Evolutionary conservation across 2,113 vertebrate genomes (phyloP).

Genomic region (Onychorhynchus coronatus): DNA sequence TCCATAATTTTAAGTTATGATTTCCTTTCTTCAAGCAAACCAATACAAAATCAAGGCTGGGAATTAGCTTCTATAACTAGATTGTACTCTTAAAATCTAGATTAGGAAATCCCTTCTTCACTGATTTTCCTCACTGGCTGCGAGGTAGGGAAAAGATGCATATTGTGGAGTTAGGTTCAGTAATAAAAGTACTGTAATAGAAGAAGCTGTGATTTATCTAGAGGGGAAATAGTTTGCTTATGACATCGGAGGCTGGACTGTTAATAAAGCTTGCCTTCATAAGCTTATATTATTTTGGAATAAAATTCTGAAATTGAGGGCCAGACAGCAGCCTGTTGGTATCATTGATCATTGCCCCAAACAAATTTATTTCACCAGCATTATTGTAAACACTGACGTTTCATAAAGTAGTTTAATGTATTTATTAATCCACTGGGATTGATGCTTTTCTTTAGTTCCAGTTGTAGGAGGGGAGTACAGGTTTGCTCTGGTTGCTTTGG

Average conservation of each 20-base stretch:
- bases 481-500: background rate
- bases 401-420: background rate
- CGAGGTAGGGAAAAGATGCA: background rate
- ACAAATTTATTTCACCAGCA: background rate
- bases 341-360: background rate
- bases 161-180: background rate
- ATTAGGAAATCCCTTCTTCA: background rate
- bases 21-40: background rate
- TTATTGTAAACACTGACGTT: background rate
- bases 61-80: background rate
- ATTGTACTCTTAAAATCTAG: background rate
- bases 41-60: background rate
- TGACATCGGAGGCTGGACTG: constrained; percentile 13
- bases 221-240: constrained; percentile 52
- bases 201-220: constrained; percentile 30
- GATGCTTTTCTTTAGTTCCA: background rate
- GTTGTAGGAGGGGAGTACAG: background rate
- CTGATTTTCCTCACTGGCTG: background rate
- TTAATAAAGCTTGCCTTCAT: constrained; percentile 29
- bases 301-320: background rate
- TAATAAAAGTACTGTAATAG: background rate
- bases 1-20: background rate
- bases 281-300: background rate
- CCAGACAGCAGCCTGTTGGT: background rate
- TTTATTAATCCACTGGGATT: background rate